Evolutionary conservation across 30 jellyfish, hydroid and myxozoan genomes (phyloP), one percentile per base, ranked within the genome.

Genomic region (Aurelia aurita): DNA sequence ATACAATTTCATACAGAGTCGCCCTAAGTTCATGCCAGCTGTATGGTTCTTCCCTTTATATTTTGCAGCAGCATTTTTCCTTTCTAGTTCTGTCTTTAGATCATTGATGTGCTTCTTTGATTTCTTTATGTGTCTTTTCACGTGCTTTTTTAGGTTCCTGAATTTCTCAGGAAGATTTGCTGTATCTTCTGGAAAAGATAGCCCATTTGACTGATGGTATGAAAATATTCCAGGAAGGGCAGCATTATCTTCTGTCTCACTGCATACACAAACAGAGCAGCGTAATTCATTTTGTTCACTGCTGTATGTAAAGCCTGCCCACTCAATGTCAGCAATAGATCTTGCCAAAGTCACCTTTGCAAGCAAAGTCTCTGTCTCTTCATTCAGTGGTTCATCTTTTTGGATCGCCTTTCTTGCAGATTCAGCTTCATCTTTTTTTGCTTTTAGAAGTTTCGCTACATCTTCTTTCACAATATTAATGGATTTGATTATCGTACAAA

Each of bases 261-360:
- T 16, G 32, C 72, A 59, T 59, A 59, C 72, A 59, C 72, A 59
- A 59, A 25, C 72, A 59, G 72, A 59, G 72, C 13, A 59, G 72
- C 72, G 72, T 59, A 59, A 59, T 59, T 59, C 72, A 59, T 59
- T 59, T 59, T 59, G 72, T 23, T 16, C 72, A 9, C 26, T 20
- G 72, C 72, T 59, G 72, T 59, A 59, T 59, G 26, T 59, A 20
- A n/a, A 59, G 72, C 72, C 72, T 59, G 72, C 72, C 72, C 13
- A 59, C 72, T 59, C 72, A 59, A 59, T 59, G 26, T 59, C 72
- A 59, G 72, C 72, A 59, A 59, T 59, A 59, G 72, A 59, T 59
- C 72, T 59, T 59, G 72, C 72, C 72, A 59, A 59, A 59, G 72
- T 59, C 72, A 59, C 72, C 72, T 9, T 59, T 59, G 72, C 72